phyloP scores from a whole-genome alignment of 2,113 vertebrate species.

The Gasterosteus aculeatus region DNA sequence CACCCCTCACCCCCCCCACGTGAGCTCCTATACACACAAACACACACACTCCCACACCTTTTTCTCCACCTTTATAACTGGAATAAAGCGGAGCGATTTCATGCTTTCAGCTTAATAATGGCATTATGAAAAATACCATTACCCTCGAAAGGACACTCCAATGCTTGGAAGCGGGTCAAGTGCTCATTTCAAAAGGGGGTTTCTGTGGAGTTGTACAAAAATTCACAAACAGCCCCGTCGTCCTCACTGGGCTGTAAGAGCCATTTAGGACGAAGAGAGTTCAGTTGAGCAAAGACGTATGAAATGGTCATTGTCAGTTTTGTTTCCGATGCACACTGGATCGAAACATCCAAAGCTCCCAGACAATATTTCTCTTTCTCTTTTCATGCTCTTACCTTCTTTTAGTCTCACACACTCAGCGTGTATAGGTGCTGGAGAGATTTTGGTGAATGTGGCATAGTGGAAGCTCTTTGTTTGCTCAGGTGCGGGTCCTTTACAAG shows the following conservation, averaged over 20 bases:
- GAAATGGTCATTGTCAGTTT: slow-evolving; percentile 66
- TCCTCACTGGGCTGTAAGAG: slow-evolving; percentile 45
- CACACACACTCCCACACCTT: slow-evolving; percentile 4
- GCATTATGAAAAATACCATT: slow-evolving; percentile 81
- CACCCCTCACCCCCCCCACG: slow-evolving; percentile 20
- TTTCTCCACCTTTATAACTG: slow-evolving; percentile 59
- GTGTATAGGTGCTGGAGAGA: slow-evolving; percentile 58
- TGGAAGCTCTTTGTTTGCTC: slow-evolving; percentile 80
- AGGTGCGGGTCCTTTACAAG: slow-evolving; percentile 74
- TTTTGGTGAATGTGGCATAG: slow-evolving; percentile 70
- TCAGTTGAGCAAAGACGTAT: slow-evolving; percentile 49
- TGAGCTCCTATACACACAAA: slow-evolving; percentile 5
- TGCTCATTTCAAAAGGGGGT: slow-evolving; percentile 62
- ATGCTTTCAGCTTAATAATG: slow-evolving; percentile 80
- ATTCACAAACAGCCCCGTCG: slow-evolving; percentile 52
- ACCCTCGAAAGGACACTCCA: slow-evolving; percentile 76
- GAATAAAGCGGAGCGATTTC: slow-evolving; percentile 73
- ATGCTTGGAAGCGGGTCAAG: slow-evolving; percentile 70
- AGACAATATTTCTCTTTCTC: slow-evolving; percentile 62
- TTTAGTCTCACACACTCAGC: slow-evolving; percentile 37
- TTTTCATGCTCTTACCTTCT: slow-evolving; percentile 28
- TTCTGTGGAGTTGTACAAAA: slow-evolving; percentile 54
- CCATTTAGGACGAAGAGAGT: slow-evolving; percentile 48
- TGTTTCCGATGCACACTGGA: slow-evolving; percentile 60
- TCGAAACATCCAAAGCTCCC: slow-evolving; percentile 41